These are phyloP conservation scores for Nesometra sesokonis DNA, from an alignment of 35 echinoderm and acorn worm species.

Conservation along the genomic window DNA sequence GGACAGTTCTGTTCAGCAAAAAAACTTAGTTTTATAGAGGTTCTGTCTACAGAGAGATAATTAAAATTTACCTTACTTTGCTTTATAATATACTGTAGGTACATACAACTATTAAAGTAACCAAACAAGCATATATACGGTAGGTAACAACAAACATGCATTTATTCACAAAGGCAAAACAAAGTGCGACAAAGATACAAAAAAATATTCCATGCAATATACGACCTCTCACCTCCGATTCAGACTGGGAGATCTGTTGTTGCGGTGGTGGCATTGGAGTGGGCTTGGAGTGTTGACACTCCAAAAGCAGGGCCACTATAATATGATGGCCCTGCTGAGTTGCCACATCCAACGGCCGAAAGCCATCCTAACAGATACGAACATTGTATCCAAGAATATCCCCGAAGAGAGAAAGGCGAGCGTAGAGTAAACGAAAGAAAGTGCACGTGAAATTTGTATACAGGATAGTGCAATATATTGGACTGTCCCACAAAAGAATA, in stretches of 20 bases:
- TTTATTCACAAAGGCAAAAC: too few species aligned
- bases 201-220: not conserved
- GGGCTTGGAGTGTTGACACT: slow-evolving; percentile 67
- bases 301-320: slow-evolving; percentile 88
- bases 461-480: not conserved
- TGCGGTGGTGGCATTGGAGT: not conserved
- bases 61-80: too few species aligned
- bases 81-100: too few species aligned
- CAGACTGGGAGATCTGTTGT: not conserved
- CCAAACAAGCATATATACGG: not conserved
- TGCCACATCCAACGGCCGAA: slow-evolving; percentile 89
- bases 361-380: slow-evolving; percentile 65
- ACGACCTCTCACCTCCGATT: slow-evolving; percentile 62
- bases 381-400: not conserved
- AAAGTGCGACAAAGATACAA: not conserved
- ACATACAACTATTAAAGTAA: not conserved
- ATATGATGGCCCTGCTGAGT: slow-evolving; percentile 94
- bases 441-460: not conserved
- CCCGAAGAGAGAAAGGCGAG: not conserved
- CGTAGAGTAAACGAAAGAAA: not conserved
- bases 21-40: too few species aligned
- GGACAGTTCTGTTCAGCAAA: too few species aligned
- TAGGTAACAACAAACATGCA: not conserved
- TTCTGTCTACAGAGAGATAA: too few species aligned
- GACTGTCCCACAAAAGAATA: not conserved